These are phyloP conservation scores for Tiliqua scincoides DNA, from an alignment of 2,113 vertebrate species.

Conservation along the genomic window DNA sequence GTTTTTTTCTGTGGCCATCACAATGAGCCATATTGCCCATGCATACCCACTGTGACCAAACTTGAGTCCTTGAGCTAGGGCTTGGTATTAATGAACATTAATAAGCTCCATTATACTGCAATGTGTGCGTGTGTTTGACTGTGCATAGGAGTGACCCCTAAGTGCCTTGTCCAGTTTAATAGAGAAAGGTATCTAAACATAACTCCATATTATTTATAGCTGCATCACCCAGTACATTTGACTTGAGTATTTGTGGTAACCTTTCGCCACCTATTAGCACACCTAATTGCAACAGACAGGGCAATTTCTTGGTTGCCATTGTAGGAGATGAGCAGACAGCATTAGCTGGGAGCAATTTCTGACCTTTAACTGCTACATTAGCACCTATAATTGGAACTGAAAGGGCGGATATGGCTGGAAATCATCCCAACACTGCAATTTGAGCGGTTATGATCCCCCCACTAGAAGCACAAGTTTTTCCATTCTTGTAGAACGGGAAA, in stretches of 20 bases:
- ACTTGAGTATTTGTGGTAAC: neutral
- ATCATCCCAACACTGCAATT: neutral
- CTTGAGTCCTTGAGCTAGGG: neutral
- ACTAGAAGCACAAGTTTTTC: neutral
- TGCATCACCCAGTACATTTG: neutral
- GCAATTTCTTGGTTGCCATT: conserved; percentile 9
- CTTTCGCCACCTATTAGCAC: conserved; percentile 16
- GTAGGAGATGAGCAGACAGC: neutral
- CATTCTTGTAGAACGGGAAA: neutral
- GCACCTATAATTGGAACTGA: conserved; percentile 18
- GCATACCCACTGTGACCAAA: neutral
- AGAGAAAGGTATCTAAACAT: neutral
- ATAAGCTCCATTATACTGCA: neutral
- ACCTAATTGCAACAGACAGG: conserved; percentile 8
- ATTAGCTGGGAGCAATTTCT: conserved; percentile 7
- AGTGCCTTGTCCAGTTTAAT: neutral
- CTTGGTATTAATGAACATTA: neutral
- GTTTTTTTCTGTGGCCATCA: neutral
- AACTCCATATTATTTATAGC: neutral
- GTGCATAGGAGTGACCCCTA: neutral
- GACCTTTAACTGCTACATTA: conserved; percentile 23
- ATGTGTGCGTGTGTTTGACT: neutral
- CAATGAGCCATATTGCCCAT: neutral
- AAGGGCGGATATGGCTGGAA: neutral
- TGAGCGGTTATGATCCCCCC: neutral